Base-by-base conservation (phyloP, 2,888 invertebrate species). In the Caenorhabditis afra region DNA sequence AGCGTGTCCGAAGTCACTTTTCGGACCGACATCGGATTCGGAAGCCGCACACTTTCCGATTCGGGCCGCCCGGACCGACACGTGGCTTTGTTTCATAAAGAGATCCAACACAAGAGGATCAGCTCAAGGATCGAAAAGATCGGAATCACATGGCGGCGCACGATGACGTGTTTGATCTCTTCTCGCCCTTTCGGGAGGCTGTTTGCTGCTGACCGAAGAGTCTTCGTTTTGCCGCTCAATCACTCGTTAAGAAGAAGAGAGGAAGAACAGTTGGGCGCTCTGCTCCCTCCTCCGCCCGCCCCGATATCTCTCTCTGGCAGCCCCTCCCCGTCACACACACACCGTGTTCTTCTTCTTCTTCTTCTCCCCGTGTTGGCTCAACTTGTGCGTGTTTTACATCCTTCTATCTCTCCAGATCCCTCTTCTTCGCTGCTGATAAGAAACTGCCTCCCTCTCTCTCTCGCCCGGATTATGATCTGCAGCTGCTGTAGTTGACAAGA, bases 381-480 rank as follows among this genome's bases (percentile, higher is more conserved):
- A 71, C 71, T 78, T 71, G 55, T 66, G 71, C 73, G 71, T 78
- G 73, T 78, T 78, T 73, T 78, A 73, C 71, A 78, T 78, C 70
- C 61, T 14, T 45, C 68, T 58, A 35, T 59, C 45, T 59, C 59
- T 68, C 59, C 41, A 57, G 58, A 59, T 58, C 66, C 55, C 37
- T 12, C 39, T 50, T 11, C 18, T 44, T 44, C 41, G n/a, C n/a
- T 18, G 52, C 23, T 22, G 45, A 57, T 57, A 55, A 66, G 35
- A 53, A 57, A 71, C 37, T 55, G 47, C 52, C 62, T 57, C 49
- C 57, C 57, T 55, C 47, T 57, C 57, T 41, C 53, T 35, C 53
- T 58, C 57, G 39, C 62, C 73, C 57, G 71, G 73, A 73, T 73
- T 73, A 73, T 73, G 73, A 64, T 64, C 64, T 73, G 49, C 73